Conservation (phyloP, 2,888 invertebrate species). For the Protodeltote pygarga region DNA sequence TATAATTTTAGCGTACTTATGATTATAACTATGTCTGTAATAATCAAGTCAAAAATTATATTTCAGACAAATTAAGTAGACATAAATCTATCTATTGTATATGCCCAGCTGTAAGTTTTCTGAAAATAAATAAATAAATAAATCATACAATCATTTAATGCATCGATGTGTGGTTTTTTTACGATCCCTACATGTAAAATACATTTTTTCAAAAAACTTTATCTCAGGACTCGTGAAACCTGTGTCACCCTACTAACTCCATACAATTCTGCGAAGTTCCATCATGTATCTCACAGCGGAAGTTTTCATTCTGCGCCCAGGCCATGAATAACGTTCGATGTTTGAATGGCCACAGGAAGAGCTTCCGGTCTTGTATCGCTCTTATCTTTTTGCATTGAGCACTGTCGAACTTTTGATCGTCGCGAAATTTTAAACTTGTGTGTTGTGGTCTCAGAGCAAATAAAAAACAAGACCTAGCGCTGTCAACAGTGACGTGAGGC, state of each 20-base stretch:
- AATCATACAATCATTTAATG: too few species aligned
- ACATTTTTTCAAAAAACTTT: neutral
- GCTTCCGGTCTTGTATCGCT: conserved; percentile 57
- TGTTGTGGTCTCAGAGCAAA: neutral
- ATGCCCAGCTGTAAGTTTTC: too few species aligned
- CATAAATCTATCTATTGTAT: too few species aligned
- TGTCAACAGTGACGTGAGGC: too few species aligned
- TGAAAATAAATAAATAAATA: too few species aligned
- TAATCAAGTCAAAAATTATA: too few species aligned
- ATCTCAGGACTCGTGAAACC: neutral
- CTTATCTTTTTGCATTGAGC: conserved; percentile 61
- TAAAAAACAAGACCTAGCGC: neutral
- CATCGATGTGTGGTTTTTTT: too few species aligned
- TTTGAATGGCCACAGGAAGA: conserved; percentile 60
- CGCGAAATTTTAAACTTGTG: conserved; percentile 55
- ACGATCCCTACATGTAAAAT: too few species aligned
- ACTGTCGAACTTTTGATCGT: conserved; percentile 60
- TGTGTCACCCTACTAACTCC: conserved; percentile 39
- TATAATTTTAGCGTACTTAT: too few species aligned
- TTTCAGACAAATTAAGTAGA: too few species aligned
- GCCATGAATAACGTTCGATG: conserved; percentile 67
- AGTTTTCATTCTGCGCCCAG: conserved; percentile 63
- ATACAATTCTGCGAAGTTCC: conserved; percentile 60
- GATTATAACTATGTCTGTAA: too few species aligned
- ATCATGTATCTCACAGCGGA: conserved; percentile 54